Base-by-base conservation (phyloP, 2,888 invertebrate genomes). In the Chrysolina oricalcia region DNA sequence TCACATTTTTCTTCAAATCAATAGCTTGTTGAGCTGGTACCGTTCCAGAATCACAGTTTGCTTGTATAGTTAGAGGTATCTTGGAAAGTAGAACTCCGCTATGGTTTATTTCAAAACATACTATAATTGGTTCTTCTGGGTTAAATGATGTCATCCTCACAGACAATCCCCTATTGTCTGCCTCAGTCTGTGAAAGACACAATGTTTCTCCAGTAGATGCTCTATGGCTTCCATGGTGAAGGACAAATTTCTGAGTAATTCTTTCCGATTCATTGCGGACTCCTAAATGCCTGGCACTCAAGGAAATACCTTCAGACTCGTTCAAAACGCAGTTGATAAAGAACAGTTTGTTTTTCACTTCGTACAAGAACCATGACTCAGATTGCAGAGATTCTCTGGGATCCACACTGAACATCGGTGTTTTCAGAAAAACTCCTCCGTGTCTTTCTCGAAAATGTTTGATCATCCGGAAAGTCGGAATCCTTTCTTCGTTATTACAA, bases 391-490 rank as follows among this genome's bases (percentile, higher is more conserved):
- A 56, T 21, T 56, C 56, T 56, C 21, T 56, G 3, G 23, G 23
- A 11, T 23, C 23, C 11, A 56, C 0, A 13, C 23, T 10, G 23
- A 56, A 56, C 9, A 5, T 15, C 2, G 21, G 21, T 10, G 56
- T 56, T 23, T 23, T 10, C 11, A 56, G 23, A 13, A 56, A 5
- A 23, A 9, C 23, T 56, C 21, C 23, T 5, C 4, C 13, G 23
- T 56, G 56, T n/a, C n/a, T 50, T 0, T 50, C 50, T 50, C 17
- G 17, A 17, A 50, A 50, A 50, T 50, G 50, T n/a, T 50, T 50
- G 50, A 50, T 50, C 50, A 50, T 50, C 17, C n/a, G 50, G 9
- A 50, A 50, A 3, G 50, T 17, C 5, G 50, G 50, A 17, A 50
- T 17, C 5, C 5, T 2, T 17, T 50, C 17, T 17, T 50, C 17